A percentile compares a stretch with the other conserved stretches of the same genome.
Conservation (phyloP, 2,113 vertebrate species). For the Poeciliopsis retropinna region DNA sequence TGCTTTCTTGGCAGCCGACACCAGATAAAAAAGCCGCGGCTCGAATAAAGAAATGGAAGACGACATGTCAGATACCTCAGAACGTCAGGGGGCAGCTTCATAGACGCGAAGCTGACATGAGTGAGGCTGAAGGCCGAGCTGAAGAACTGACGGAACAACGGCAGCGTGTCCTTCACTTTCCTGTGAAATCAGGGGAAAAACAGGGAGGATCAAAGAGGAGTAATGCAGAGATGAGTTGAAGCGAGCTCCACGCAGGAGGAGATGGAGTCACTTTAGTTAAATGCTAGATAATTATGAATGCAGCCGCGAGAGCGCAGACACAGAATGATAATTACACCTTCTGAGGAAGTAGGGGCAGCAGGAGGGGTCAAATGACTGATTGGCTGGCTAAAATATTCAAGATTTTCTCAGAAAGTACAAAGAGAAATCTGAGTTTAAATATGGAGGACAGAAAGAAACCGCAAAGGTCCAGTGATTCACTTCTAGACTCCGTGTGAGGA, state of each 20-base stretch:
- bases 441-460: slow-evolving; percentile 33
- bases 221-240: neutral
- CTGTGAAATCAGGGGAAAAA: slow-evolving; percentile 56
- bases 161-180: slow-evolving; percentile 84
- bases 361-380: slow-evolving; percentile 64
- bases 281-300: slow-evolving; percentile 38
- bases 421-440: neutral
- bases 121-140: slow-evolving; percentile 85
- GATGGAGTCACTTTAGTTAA: slow-evolving; percentile 38
- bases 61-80: slow-evolving; percentile 77
- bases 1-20: neutral
- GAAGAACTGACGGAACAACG: slow-evolving; percentile 88
- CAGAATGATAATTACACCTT: slow-evolving; percentile 32
- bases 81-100: slow-evolving; percentile 85
- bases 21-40: slow-evolving; percentile 32
- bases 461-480: slow-evolving; percentile 43
- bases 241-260: slow-evolving; percentile 18
- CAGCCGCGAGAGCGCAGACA: neutral
- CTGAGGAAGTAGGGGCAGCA: slow-evolving; percentile 19
- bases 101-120: slow-evolving; percentile 83
- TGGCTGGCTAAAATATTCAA: neutral
- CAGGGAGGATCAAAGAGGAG: slow-evolving; percentile 13
- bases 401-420: no score
- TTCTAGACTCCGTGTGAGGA: slow-evolving; percentile 48
- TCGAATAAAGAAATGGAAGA: slow-evolving; percentile 1